Evolutionary conservation across 1,140 invertebrate species (phyloP).

Genomic region (Drosophila eugracilis): DNA sequence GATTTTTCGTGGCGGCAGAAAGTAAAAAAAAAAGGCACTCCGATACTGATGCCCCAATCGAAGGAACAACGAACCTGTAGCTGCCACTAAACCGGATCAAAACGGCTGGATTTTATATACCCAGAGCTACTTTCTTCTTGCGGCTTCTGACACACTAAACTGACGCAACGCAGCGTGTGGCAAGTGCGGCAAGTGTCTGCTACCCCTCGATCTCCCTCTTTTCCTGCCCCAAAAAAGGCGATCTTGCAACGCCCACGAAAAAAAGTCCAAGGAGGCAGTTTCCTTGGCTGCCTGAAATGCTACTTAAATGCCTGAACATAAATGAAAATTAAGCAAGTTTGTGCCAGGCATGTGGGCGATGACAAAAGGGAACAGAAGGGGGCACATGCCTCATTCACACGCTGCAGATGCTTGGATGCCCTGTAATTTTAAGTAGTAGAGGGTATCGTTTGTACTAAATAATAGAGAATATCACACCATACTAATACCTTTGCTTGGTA

Average conservation of each 20-base stretch:
- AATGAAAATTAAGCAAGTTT: slow-evolving; percentile 70
- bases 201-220: too few relatives aligned
- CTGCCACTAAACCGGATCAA: slow-evolving; percentile 71
- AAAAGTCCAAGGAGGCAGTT: slow-evolving; percentile 31
- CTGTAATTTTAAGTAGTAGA: too few relatives aligned
- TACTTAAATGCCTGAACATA: slow-evolving; percentile 28
- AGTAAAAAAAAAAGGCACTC: slow-evolving; percentile 71
- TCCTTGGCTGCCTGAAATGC: slow-evolving; percentile 51
- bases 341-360: slow-evolving; percentile 19
- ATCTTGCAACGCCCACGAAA: slow-evolving; percentile 59
- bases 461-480: too few relatives aligned
- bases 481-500: too few relatives aligned
- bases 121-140: slow-evolving; percentile 75
- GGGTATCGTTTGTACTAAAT: too few relatives aligned
- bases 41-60: slow-evolving; percentile 48
- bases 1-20: slow-evolving; percentile 71
- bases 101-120: slow-evolving; percentile 24
- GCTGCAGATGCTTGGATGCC: slow-evolving; percentile 7
- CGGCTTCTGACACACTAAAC: slow-evolving; percentile 80
- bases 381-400: slow-evolving; percentile 66
- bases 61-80: slow-evolving; percentile 77
- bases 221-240: slow-evolving; percentile 2
- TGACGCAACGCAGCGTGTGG: slow-evolving; percentile 72
- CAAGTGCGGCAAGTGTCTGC: slow-evolving; percentile 69
- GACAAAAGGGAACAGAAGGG: slow-evolving; percentile 20